Percentiles rank a stretch among this genome's conserved stretches.
Evolutionary conservation across 2,797 vertebrate species (phyloP).

Genomic region (Sebastes reedi): DNA sequence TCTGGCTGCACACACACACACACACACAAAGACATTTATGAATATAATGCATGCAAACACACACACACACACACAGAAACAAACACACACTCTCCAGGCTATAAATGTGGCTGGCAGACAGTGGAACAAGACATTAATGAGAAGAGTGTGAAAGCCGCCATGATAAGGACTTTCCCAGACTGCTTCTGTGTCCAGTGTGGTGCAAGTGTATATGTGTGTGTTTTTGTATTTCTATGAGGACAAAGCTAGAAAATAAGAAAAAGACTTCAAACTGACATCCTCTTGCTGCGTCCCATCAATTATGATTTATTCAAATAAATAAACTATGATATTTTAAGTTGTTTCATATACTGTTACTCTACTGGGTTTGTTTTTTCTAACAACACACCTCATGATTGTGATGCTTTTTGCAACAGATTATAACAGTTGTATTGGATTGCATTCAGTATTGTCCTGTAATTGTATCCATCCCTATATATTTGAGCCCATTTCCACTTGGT

Average conservation of each 20-base stretch:
- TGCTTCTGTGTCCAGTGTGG: background rate
- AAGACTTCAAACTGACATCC: background rate
- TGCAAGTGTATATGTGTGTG: background rate
- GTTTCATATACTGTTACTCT: background rate
- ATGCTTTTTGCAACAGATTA: too few relatives aligned
- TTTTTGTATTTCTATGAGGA: background rate
- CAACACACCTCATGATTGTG: background rate
- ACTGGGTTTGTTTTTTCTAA: background rate
- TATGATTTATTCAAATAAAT: background rate
- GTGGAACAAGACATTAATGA: slow-evolving; percentile 48
- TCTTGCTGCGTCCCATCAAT: background rate
- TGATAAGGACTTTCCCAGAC: slow-evolving; percentile 59
- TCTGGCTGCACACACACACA: slow-evolving; percentile 18
- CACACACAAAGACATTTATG: background rate
- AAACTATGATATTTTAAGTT: background rate
- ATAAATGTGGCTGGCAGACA: slow-evolving; percentile 60
- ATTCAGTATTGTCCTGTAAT: background rate
- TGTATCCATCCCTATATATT: background rate
- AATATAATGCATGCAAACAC: background rate
- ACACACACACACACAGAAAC: slow-evolving; percentile 1
- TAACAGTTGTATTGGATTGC: too few relatives aligned
- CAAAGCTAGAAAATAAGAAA: background rate
- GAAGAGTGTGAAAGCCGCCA: slow-evolving; percentile 32
- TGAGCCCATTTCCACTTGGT: background rate
- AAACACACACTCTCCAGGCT: slow-evolving; percentile 17